A percentile compares a stretch with the other conserved stretches of the same genome.
Evolutionary conservation across 2,888 invertebrate species (phyloP).

Genomic region (Anodontia alba): DNA sequence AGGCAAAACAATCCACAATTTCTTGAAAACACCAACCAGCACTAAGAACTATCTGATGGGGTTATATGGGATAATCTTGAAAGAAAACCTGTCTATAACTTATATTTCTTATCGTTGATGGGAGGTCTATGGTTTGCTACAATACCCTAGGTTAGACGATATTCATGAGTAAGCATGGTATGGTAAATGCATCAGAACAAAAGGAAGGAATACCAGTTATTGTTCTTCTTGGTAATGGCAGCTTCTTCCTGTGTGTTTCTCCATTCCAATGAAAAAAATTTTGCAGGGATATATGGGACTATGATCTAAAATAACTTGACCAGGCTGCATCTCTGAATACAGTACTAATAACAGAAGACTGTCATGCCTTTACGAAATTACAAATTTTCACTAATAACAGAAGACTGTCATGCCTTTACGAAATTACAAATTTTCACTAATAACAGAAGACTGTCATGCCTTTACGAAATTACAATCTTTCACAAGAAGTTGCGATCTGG

Average conservation of each 20-base stretch:
- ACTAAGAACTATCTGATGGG: conserved; percentile 25
- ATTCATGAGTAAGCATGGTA: conserved; percentile 37
- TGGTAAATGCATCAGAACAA: conserved; percentile 12
- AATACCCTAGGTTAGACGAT: conserved; percentile 55
- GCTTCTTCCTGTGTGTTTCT: conserved; percentile 58
- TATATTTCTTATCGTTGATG: conserved; percentile 40
- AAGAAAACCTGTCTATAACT: conserved; percentile 49
- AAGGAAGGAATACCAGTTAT: conserved; percentile 61
- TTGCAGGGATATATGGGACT: conserved; percentile 40
- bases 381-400: conserved; percentile 22
- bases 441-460: conserved; percentile 15
- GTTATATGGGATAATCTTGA: conserved; percentile 13
- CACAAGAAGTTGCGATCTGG: not conserved
- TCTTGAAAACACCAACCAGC: conserved; percentile 35
- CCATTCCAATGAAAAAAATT: conserved; percentile 20
- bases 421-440: too few relatives aligned
- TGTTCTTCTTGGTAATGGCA: conserved; percentile 42
- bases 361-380: too few relatives aligned
- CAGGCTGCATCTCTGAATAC: conserved; percentile 27
- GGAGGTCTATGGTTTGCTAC: conserved; percentile 40
- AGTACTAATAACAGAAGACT: conserved; percentile 37
- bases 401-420: too few relatives aligned
- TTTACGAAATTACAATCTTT: not conserved
- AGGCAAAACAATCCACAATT: conserved; percentile 59
- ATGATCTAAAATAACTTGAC: conserved; percentile 45